These are phyloP conservation scores for Heteractis magnifica DNA, from an alignment of 92 coral and sea anemone species.

Conservation along the genomic window DNA sequence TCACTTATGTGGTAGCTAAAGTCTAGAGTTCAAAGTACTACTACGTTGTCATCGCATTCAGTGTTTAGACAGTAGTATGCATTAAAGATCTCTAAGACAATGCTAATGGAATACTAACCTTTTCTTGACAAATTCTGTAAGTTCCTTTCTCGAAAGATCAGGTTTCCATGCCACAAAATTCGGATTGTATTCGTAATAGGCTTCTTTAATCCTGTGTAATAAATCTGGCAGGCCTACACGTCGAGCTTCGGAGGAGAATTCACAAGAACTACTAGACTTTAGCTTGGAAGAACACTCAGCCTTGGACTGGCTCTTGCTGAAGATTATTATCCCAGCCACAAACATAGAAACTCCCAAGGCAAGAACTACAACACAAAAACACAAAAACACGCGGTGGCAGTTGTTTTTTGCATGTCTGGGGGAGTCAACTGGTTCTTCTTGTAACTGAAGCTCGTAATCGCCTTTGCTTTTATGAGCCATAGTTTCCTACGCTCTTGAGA, in stretches of 20 bases:
- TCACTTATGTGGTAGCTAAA: no score
- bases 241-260: constrained; percentile 60
- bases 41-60: no score
- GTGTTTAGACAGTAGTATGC: not conserved
- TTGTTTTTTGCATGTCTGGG: not conserved
- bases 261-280: constrained; percentile 14
- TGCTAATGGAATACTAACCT: constrained; percentile 34
- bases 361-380: not conserved
- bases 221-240: constrained; percentile 55
- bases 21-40: no score
- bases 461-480: not conserved
- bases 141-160: constrained; percentile 28
- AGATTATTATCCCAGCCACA: constrained; percentile 5
- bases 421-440: not conserved
- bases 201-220: constrained; percentile 56
- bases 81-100: not conserved
- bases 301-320: not conserved
- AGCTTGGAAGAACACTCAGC: not conserved
- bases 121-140: constrained; percentile 47
- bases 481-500: not conserved
- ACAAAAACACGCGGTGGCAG: not conserved
- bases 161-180: constrained; percentile 69
- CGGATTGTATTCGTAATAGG: constrained; percentile 55
- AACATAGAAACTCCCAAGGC: constrained; percentile 2
- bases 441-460: not conserved